Evolutionary conservation across 1,140 invertebrate species (phyloP).

Genomic region (Drosophila asahinai): DNA sequence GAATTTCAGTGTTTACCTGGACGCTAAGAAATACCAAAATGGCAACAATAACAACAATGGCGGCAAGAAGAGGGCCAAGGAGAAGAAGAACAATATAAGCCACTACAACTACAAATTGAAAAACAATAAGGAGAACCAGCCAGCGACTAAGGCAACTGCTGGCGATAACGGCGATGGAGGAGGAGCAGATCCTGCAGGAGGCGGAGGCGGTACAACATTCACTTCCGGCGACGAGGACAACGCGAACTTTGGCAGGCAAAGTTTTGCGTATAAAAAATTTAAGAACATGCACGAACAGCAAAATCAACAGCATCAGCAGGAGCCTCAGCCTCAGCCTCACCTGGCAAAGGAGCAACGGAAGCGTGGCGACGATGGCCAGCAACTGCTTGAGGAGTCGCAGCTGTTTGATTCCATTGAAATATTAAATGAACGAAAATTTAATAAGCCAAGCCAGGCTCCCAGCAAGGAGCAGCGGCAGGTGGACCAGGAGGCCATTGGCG

Average conservation of each 20-base stretch:
- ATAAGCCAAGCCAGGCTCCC: conserved; percentile 54
- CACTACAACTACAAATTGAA: conserved; percentile 73
- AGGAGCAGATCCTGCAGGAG: background rate
- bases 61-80: conserved; percentile 18
- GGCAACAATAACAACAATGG: conserved; percentile 18
- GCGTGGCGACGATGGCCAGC: conserved; percentile 10
- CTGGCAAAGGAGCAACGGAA: conserved; percentile 30
- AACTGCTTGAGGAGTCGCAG: conserved; percentile 37
- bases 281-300: conserved; percentile 69
- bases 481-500: conserved; percentile 61
- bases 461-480: conserved; percentile 15
- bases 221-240: conserved; percentile 27
- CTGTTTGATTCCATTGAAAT: conserved; percentile 77
- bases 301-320: conserved; percentile 52
- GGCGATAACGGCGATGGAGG: conserved; percentile 6
- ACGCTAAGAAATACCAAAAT: conserved; percentile 52
- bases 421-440: conserved; percentile 81
- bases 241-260: conserved; percentile 68
- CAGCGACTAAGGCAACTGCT: conserved; percentile 22
- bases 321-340: conserved; percentile 34
- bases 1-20: conserved; percentile 72
- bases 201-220: conserved; percentile 21
- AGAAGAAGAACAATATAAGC: conserved; percentile 52
- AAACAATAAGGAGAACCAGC: conserved; percentile 61
- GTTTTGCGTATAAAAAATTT: conserved; percentile 76